Evolutionary conservation across 2,113 vertebrate species (phyloP), one percentile per base, ranked within the genome.

Genomic region (Cyanocitta stelleri): DNA sequence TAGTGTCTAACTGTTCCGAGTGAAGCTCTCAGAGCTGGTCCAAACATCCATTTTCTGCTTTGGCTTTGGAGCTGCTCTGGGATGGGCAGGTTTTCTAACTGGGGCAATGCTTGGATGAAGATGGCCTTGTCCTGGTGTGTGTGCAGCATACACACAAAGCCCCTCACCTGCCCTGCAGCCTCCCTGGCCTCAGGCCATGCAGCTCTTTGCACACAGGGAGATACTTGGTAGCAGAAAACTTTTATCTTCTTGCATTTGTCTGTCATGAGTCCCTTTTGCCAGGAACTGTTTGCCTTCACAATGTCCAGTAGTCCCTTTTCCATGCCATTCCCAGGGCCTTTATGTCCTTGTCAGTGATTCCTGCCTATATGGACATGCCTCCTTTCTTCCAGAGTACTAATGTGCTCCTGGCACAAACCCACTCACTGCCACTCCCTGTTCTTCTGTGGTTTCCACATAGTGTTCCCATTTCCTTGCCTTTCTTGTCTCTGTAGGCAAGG

Each of bases 11-110:
- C 16, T 30, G 20, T 67, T 85, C 18, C 67, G 49, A 77, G 39
- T 32, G 29, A 69, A 89, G 62, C 9, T 72, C n/a, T 81, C 1
- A 1, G 35, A 82, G 56, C 26, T 71, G 11, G 27, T 64, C 46
- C 30, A 68, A 77, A 77, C 35, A 37, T 27, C 35, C 3, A 8
- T 85, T 59, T 35, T 52, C n/a, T 58, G 37, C 15, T 41, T 55
- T 69, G 44, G 33, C 29, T 61, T 85, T 0, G 0, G 41, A 72
- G 46, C 17, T 17, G 3, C 49, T 80, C n/a, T 0, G 1, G 27
- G 13, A 7, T 4, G 29, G 43, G 24, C 7, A 58, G 16, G 15
- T 67, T 69, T 55, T 41, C 81, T 32, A 9, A 16, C 33, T 35
- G 8, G 21, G 23, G 39, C 10, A 46, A 15, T 13, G 14, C 35